Evolutionary conservation across 2,888 invertebrate species (phyloP).

Genomic region (Orthonevra nobilis): DNA sequence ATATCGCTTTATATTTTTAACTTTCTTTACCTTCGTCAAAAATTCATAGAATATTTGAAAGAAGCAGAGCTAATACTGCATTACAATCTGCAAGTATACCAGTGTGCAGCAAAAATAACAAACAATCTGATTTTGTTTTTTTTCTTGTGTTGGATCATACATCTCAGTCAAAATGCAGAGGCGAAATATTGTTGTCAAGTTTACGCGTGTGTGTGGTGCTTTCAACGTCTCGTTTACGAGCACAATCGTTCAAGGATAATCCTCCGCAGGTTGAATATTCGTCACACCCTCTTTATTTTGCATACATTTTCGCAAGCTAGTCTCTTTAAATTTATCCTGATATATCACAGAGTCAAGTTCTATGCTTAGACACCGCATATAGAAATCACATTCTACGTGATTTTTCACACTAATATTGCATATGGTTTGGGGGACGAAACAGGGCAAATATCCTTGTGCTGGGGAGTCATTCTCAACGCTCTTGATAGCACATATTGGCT

Average conservation of each 20-base stretch:
- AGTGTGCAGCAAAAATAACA: background rate
- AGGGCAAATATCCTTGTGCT: background rate
- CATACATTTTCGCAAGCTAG: background rate
- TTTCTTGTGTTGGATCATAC: no score
- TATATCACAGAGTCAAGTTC: constrained; percentile 22
- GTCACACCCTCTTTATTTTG: background rate
- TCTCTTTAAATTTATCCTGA: constrained; percentile 27
- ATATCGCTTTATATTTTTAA: constrained; percentile 4
- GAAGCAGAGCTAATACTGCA: constrained; percentile 25
- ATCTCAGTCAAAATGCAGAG: no score
- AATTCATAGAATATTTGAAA: constrained; percentile 54
- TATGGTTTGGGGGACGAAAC: background rate
- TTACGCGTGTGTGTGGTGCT: background rate
- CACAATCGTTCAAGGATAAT: constrained; percentile 19
- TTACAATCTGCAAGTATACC: constrained; percentile 5
- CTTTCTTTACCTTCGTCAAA: constrained; percentile 17
- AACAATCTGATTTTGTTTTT: no score
- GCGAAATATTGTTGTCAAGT: no score
- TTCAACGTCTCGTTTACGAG: constrained; percentile 8
- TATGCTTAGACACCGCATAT: constrained; percentile 6
- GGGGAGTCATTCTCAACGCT: background rate
- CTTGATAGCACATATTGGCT: constrained; percentile 30
- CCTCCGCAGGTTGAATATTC: background rate
- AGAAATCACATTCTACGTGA: constrained; percentile 10
- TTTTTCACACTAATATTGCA: constrained; percentile 7